Base-by-base conservation (phyloP, 2,113 vertebrate genomes). In the Nothoprocta perdicaria region DNA sequence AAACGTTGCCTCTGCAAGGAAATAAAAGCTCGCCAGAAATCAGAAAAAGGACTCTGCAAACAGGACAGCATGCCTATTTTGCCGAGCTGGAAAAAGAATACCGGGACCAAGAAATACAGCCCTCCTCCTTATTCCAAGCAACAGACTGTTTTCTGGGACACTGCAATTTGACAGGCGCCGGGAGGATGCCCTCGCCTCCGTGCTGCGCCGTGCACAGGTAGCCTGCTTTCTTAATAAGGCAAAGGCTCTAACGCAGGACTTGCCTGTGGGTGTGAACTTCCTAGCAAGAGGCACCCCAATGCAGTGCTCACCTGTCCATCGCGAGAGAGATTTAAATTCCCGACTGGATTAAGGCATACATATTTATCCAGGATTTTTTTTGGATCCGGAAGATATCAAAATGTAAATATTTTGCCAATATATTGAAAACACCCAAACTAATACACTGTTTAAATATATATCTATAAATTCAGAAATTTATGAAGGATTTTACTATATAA, bases 61-160 rank as follows among this genome's bases (percentile, higher is more conserved):
- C 99, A 99, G 97, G 99, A 99, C 96, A 99, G 98, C 97, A 99
- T 99, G 98, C 99, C 99, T 82, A 98, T 98, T 94, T 97, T 99
- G n/a, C 99, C 99, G 2, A 99, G 98, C 91, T 99, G 99, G 99
- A 99, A 98, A 97, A 99, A 98, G 97, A 99, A 97, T 46, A 97
- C 98, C 0, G 98, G 98, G 69, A 95, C 97, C 79, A 99, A 99
- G 97, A 99, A 99, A 95, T 98, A 98, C 93, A 98, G 98, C 80
- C 98, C 99, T 29, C 99, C 99, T 19, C 98, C 99, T 33, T 99
- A 99, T 88, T 98, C 98, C 29, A 98, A 98, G 95, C 98, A 99
- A 22, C 98, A 98, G 46, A 98, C 98, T 55, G 98, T 99, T 52
- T 98, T 99, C 97, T 99, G 99, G 99, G 99, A 99, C 95, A 99